Evolutionary conservation across 2,797 vertebrate genomes (phyloP).

Genomic region (Epinephelus malabaricus): DNA sequence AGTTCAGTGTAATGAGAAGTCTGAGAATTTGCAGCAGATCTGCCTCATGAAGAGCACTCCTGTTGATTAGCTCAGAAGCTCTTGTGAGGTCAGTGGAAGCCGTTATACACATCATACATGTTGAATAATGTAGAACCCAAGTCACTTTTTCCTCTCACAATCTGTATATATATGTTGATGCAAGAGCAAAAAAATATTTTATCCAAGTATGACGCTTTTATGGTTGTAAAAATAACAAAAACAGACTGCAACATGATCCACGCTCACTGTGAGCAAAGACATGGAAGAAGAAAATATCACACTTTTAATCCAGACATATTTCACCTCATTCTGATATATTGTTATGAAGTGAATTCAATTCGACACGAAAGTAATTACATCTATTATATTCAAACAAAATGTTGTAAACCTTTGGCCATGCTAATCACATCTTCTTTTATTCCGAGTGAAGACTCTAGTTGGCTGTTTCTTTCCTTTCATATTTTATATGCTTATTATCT

Average conservation of each 20-base stretch:
- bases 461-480: conserved; percentile 83
- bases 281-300: conserved; percentile 63
- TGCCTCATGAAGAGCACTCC: conserved; percentile 53
- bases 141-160: not conserved
- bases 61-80: conserved; percentile 62
- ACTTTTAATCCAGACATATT: conserved; percentile 79
- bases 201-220: conserved; percentile 21
- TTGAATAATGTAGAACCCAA: conserved; percentile 25
- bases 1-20: conserved; percentile 41
- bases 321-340: conserved; percentile 84
- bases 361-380: conserved; percentile 85
- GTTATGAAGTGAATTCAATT: conserved; percentile 84
- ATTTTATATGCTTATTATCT: conserved; percentile 87
- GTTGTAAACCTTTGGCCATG: conserved; percentile 85
- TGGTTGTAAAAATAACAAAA: conserved; percentile 47
- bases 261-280: conserved; percentile 45
- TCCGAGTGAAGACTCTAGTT: conserved; percentile 80
- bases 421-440: conserved; percentile 87
- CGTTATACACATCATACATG: conserved; percentile 31
- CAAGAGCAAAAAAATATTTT: not conserved
- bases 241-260: conserved; percentile 60
- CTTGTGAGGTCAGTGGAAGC: conserved; percentile 51
- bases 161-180: conserved; percentile 18
- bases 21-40: conserved; percentile 36
- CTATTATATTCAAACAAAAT: conserved; percentile 88